phyloP scores from a whole-genome alignment of 1,140 invertebrate genomes.

The Megalopta genalis region DNA sequence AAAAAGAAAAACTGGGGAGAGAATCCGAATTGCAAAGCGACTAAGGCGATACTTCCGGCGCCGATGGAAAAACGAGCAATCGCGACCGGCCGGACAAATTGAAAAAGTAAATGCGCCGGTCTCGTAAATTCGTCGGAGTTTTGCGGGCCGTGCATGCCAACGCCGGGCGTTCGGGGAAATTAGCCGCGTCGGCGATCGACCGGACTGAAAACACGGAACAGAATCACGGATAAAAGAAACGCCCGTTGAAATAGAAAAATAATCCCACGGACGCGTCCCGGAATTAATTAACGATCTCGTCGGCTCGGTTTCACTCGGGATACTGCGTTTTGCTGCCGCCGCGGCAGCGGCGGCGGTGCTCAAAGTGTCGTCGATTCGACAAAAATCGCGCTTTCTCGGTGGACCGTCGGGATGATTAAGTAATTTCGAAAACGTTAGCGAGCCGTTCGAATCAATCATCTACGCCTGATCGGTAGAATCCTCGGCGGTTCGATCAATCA shows the following conservation, averaged over 20 bases:
- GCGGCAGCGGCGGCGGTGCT: background rate
- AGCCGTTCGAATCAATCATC: background rate
- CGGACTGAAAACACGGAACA: background rate
- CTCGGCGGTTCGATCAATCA: background rate
- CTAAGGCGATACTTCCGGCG: constrained; percentile 48
- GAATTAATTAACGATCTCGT: constrained; percentile 4
- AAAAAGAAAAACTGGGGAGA: constrained; percentile 22
- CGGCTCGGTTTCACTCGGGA: background rate
- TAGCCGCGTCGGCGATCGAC: background rate
- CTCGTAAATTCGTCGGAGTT: constrained; percentile 43
- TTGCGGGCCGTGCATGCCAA: background rate
- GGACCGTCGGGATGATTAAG: background rate
- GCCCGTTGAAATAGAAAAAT: background rate
- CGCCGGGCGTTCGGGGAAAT: constrained; percentile 22
- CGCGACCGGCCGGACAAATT: constrained; percentile 36
- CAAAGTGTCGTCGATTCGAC: background rate
- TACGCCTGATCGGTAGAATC: background rate
- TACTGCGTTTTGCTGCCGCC: background rate
- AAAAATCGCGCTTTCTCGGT: constrained; percentile 3
- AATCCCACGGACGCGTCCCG: background rate
- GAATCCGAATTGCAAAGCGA: constrained; percentile 59
- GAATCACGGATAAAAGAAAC: background rate
- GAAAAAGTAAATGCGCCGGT: constrained; percentile 46
- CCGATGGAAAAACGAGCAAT: constrained; percentile 27
- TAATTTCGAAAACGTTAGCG: background rate